Conservation (phyloP, 2,888 invertebrate genomes). For the Ochropleura plecta region DNA sequence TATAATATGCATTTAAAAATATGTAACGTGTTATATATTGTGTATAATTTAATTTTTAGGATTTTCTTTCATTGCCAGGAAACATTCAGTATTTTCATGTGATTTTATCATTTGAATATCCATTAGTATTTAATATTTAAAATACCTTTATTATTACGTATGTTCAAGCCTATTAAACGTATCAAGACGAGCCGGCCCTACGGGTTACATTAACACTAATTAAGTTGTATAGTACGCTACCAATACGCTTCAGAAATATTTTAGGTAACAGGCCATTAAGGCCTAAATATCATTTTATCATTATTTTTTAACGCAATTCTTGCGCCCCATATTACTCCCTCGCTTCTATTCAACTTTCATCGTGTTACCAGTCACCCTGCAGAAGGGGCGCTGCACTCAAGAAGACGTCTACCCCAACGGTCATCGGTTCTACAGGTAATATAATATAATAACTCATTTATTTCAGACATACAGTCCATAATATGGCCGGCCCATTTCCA, state of each 20-base stretch:
- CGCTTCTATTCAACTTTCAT: no score
- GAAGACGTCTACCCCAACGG: not conserved
- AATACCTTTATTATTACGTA: slow-evolving; percentile 2
- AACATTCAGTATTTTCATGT: not conserved
- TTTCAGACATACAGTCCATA: no score
- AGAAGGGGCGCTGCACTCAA: not conserved
- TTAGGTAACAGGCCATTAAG: not conserved
- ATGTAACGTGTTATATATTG: not conserved
- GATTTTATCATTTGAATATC: not conserved
- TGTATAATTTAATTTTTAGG: not conserved
- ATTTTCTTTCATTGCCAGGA: not conserved
- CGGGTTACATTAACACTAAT: not conserved
- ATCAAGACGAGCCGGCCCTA: not conserved
- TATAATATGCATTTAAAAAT: slow-evolving; percentile 14
- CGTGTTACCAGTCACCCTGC: no score
- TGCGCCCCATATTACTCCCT: not conserved
- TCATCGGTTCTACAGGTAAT: not conserved
- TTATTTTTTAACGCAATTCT: not conserved
- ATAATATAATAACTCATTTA: not conserved
- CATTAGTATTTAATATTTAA: not conserved
- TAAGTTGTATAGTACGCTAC: not conserved
- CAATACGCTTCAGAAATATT: slow-evolving; percentile 1
- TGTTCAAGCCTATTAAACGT: not conserved
- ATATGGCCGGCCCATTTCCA: not conserved
- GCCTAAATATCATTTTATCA: not conserved